These are phyloP conservation scores for Catamblyrhynchus diadema DNA, from an alignment of 2,797 vertebrate species.

Conservation along the genomic window DNA sequence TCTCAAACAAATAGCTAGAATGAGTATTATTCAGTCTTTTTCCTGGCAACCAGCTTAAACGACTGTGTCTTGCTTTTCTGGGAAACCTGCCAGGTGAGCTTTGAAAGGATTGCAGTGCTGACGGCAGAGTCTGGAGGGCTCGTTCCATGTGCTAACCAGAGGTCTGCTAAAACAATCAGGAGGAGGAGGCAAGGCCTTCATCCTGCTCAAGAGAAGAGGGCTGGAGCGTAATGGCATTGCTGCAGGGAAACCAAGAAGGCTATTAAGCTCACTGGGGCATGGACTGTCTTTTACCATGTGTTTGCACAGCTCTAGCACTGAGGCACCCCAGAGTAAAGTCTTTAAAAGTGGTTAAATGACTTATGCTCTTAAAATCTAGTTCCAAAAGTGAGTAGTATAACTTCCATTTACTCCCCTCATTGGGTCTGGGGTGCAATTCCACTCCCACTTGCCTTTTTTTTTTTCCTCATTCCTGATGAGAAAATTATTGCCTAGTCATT, in stretches of 20 bases:
- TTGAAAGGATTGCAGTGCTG: constrained; percentile 54
- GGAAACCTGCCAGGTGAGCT: constrained; percentile 72
- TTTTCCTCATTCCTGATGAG: not conserved
- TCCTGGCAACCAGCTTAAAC: constrained; percentile 69
- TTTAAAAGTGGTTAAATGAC: constrained; percentile 7
- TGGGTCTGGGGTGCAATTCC: not conserved
- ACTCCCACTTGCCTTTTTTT: not conserved
- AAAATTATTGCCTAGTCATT: not conserved
- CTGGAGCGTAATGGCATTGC: not conserved
- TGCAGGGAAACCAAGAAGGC: not conserved
- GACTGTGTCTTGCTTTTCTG: constrained; percentile 70
- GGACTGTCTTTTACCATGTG: constrained; percentile 4
- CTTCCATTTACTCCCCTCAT: not conserved
- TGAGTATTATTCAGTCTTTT: constrained; percentile 70
- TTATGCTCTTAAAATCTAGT: not conserved
- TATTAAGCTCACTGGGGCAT: constrained; percentile 15
- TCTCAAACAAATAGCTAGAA: constrained; percentile 71
- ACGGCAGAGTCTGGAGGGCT: constrained; percentile 47
- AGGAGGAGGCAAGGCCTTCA: constrained; percentile 8
- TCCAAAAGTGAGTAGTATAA: not conserved
- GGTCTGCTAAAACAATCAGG: constrained; percentile 51
- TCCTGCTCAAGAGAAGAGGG: not conserved
- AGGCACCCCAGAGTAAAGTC: not conserved
- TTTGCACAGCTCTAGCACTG: not conserved
- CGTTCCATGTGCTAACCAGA: not conserved